A percentile compares a stretch with the other conserved stretches of the same genome.
Evolutionary conservation across 2,797 vertebrate species (phyloP).

Genomic region (Gadopsis bispinosus): DNA sequence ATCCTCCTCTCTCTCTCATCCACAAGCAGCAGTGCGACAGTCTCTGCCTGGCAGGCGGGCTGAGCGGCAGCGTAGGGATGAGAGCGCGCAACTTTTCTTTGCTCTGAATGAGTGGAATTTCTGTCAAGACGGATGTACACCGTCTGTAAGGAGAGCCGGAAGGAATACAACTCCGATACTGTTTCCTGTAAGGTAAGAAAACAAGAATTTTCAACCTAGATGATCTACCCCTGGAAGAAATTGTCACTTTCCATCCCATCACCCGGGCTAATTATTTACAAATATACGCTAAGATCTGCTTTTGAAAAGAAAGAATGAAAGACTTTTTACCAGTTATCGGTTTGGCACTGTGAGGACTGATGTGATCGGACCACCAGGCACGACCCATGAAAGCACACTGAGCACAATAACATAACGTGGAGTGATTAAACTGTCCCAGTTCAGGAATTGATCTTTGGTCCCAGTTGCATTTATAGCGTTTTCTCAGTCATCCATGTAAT

Average conservation of each 20-base stretch:
- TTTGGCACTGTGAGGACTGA: neutral
- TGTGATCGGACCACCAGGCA: neutral
- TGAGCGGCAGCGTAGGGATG: slow-evolving; percentile 6
- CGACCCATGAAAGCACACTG: neutral
- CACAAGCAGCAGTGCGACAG: slow-evolving; percentile 36
- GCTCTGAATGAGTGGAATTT: slow-evolving; percentile 18
- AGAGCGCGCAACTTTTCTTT: slow-evolving; percentile 2
- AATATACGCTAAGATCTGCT: neutral
- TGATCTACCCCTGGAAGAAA: neutral
- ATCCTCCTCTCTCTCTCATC: slow-evolving; percentile 40
- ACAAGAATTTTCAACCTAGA: neutral
- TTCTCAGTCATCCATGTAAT: neutral
- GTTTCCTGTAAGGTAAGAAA: slow-evolving; percentile 56
- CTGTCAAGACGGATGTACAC: slow-evolving; percentile 19
- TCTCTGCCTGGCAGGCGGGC: slow-evolving; percentile 21
- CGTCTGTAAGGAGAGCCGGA: slow-evolving; percentile 4
- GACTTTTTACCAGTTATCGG: too few species aligned
- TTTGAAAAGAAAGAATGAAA: neutral
- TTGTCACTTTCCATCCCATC: neutral
- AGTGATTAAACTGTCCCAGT: neutral
- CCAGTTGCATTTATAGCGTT: neutral
- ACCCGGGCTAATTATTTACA: neutral
- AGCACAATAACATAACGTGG: neutral
- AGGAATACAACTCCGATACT: neutral
- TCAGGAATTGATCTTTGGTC: neutral